Evolutionary conservation across 2,797 vertebrate species (phyloP), one percentile per base, ranked within the genome.

Genomic region (Diplodus sargus): DNA sequence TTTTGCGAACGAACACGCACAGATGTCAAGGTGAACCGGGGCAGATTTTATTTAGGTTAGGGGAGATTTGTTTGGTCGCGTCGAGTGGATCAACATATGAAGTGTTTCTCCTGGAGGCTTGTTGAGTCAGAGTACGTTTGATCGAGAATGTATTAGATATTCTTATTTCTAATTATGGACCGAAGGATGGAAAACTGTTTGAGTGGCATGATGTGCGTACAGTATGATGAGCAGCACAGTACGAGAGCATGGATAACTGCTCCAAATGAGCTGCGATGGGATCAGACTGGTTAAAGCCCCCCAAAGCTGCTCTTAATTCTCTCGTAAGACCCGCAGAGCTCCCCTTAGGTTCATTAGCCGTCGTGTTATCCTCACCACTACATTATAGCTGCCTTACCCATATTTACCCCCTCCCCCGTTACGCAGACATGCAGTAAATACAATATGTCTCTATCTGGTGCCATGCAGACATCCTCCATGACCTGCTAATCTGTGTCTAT

Each of bases 241-340:
- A 20, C 74, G 67, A 70, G 70, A 79, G 80, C 72, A 83, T 68
- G 69, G 76, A 87, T 92, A 85, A 89, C 81, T 66, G 74, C 66
- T 81, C 57, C 70, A 90, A 89, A 92, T 85, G 82, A 90, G 76
- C 89, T 86, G 72, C 73, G 83, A 87, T 72, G 80, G 87, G 91
- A 91, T 91, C 91, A 91, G 75, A 87, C 80, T 52, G 65, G 57
- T 47, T 82, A 85, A 90, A 81, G 56, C 62, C 81, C 72, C 65
- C 57, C 67, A 69, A 84, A 90, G 80, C 84, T 85, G 82, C 82
- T 79, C 74, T 74, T 76, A 85, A 85, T 76, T 70, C 81, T 78
- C 23, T 39, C 28, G 4, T 87, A 80, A 91, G 66, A 74, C 79
- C 65, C 14, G 25, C 66, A 76, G 82, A 78, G 78, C 78, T 74